Evolutionary conservation across 1,140 invertebrate species (phyloP), one percentile per base, ranked within the genome.

Genomic region (Coenobita brevimanus): DNA sequence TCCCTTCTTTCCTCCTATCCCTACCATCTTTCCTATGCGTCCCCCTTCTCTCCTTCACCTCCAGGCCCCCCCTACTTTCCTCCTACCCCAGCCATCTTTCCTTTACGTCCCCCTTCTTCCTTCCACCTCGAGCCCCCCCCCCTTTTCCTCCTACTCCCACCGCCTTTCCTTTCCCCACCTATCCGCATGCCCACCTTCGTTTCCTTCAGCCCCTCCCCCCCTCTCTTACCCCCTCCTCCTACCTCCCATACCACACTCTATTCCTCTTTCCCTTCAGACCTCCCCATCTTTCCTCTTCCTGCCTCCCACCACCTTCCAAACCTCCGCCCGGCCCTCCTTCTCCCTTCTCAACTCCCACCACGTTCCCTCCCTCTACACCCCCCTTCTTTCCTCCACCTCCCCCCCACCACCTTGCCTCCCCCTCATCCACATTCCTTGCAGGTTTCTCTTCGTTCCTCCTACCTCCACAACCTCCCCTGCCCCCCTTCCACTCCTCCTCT

Each of bases 141-240:
- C 60, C 41, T n/a, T 24, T 33, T 27, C n/a, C 24, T 64, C 79
- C 60, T 41, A 62, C 79, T 73, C n/a, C 24, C 79, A 15, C 43
- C 27, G 13, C 30, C 24, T 3, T 27, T 80, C 3, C 3, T 41
- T n/a, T 15, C 27, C 75, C 46, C 54, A 2, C 24, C 33, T 24
- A 17, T 46, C 30, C 21, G 8, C 41, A 10, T 30, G 21, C 41
- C 50, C 15, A 33, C 4, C 21, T 24, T 27, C 54, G n/a, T n/a
- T 36, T 54, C 43, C 73, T 21, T 43, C 41, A 38, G 10, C 64
- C 79, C 38, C 41, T 62, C 79, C 38, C 57, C 60, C 13, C 60
- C 3, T 30, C 17, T 69, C 36, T n/a, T 69, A 24, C 75, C 46
- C 17, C 75, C 46, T 57, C n/a, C 3, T 13, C 43, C 75, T 79